Evolutionary conservation across 2,888 invertebrate species (phyloP), one percentile per base, ranked within the genome.

Genomic region (Monochamus alternatus): DNA sequence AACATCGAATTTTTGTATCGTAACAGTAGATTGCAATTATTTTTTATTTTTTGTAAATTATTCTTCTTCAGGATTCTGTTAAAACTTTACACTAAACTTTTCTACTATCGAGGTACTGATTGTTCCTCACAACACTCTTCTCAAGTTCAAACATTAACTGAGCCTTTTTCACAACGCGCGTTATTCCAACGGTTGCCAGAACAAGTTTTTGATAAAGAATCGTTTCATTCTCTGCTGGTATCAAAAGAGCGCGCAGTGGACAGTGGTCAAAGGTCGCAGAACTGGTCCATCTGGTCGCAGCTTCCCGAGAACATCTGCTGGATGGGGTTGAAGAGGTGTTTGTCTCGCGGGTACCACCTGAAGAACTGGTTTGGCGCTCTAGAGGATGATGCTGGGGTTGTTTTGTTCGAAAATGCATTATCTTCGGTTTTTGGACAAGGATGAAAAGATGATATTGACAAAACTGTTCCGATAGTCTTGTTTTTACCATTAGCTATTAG

Each of bases 271-370:
- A 83, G 79, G 79, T 77, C 79, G 82, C 75, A 77, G 81, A 83
- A 87, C 87, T 86, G 87, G 87, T 87, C 87, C 87, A 87, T 85
- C 81, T 79, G 78, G 78, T 80, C 64, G 78, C 87, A 86, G 87
- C 86, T 84, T 87, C 87, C 86, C 76, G 72, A 38, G 84, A 82
- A 86, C 87, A 87, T 87, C 87, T 87, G 87, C 83, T 83, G 44
- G 38, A 55, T 82, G 81, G 81, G 79, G 81, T 80, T 80, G 76
- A 77, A 78, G 80, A 72, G 75, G 74, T 47, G 47, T 47, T 12
- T 47, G 71, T 68, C 74, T 74, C 65, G 68, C 63, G 52, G 60
- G 22, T 14, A 52, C 77, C 82, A 81, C 83, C 81, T 82, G 83
- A 81, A 80, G 77, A 86, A 86, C 86, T 85, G 86, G 86, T 86